phyloP scores from a whole-genome alignment of 2,113 vertebrate genomes.

The Gorsachius goisagi region DNA sequence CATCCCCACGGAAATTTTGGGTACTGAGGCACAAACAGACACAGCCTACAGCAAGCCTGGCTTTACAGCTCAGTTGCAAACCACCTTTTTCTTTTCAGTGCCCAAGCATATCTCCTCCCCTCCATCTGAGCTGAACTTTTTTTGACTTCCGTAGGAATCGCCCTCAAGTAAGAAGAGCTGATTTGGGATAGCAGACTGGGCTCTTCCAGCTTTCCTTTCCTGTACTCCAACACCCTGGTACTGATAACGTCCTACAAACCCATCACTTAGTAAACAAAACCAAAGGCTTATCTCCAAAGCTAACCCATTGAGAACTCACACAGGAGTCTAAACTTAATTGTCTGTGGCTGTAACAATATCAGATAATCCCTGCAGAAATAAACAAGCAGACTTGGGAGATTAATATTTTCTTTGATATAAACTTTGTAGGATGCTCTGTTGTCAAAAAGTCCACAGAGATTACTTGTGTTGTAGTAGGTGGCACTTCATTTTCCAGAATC shows the following conservation, averaged over 20 bases:
- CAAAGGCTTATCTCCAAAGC: background rate
- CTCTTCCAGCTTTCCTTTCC: background rate
- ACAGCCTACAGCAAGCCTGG: background rate
- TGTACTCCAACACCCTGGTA: background rate
- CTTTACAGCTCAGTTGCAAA: background rate
- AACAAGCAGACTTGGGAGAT: slow-evolving; percentile 48
- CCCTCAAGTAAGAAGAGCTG: background rate
- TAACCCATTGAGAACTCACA: background rate
- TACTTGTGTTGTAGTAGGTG: slow-evolving; percentile 63
- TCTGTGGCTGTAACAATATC: slow-evolving; percentile 32
- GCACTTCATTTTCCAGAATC: slow-evolving; percentile 74
- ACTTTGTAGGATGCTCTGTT: slow-evolving; percentile 50
- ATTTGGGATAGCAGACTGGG: background rate
- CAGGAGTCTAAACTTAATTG: slow-evolving; percentile 4
- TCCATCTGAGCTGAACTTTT: background rate
- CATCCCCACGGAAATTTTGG: background rate
- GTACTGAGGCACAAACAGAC: background rate
- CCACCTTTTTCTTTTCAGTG: background rate
- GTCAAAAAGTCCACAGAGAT: slow-evolving; percentile 57
- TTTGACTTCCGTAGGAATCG: background rate
- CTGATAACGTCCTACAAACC: background rate
- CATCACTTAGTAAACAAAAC: background rate
- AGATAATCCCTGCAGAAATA: slow-evolving; percentile 27
- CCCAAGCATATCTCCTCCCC: background rate
- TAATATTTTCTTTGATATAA: slow-evolving; percentile 69